These are phyloP conservation scores for Nothobranchius furzeri DNA, from an alignment of 2,113 vertebrate species.

Conservation along the genomic window DNA sequence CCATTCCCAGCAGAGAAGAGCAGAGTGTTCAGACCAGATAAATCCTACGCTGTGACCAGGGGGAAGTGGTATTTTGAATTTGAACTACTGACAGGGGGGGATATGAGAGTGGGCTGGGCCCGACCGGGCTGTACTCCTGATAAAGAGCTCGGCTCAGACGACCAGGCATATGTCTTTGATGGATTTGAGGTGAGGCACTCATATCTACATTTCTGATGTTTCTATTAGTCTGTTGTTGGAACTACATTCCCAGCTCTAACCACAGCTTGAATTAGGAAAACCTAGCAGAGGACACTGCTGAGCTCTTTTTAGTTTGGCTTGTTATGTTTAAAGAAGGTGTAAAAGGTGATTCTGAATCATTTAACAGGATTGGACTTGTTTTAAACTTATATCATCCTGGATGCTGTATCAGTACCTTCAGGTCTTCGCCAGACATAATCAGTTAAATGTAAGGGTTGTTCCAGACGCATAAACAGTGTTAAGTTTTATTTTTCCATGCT, in stretches of 20 bases:
- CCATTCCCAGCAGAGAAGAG: slow-evolving; percentile 79
- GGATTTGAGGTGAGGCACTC: slow-evolving; percentile 86
- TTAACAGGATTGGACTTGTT: no score
- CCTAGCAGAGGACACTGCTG: no score
- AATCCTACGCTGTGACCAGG: slow-evolving; percentile 84
- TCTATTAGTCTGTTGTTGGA: background rate
- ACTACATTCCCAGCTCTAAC: background rate
- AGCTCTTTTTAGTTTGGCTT: no score
- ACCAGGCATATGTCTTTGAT: slow-evolving; percentile 90
- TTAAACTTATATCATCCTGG: no score
- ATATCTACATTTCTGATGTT: slow-evolving; percentile 3
- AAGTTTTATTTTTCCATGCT: no score
- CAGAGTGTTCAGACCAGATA: slow-evolving; percentile 91
- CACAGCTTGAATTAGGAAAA: background rate
- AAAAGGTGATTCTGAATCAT: no score
- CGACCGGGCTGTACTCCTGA: slow-evolving; percentile 83
- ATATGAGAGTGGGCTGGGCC: slow-evolving; percentile 93
- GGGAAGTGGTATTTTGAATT: slow-evolving; percentile 98
- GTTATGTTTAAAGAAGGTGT: no score
- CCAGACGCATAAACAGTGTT: no score
- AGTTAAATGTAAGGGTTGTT: background rate
- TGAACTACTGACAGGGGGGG: slow-evolving; percentile 87
- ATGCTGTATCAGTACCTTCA: background rate
- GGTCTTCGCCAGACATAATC: background rate
- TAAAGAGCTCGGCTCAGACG: slow-evolving; percentile 89